A percentile compares a stretch with the other conserved stretches of the same genome.
Evolutionary conservation across 2,888 invertebrate species (phyloP).

Genomic region (Brenthis ino): DNA sequence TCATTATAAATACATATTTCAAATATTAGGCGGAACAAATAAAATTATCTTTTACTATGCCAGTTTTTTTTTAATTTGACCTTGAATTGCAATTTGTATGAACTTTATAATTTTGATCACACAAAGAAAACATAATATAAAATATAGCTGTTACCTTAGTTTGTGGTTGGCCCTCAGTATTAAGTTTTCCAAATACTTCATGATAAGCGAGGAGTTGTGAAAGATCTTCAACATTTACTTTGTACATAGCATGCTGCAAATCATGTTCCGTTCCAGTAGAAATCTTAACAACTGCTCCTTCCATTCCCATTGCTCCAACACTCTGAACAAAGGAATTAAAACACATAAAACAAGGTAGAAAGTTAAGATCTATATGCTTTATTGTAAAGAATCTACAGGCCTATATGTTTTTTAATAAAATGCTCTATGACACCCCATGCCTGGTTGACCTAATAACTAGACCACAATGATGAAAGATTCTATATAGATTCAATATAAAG

Average conservation of each 20-base stretch:
- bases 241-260: constrained; percentile 89
- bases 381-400: no score
- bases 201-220: constrained; percentile 93
- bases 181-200: constrained; percentile 86
- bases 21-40: no score
- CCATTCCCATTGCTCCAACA: constrained; percentile 79
- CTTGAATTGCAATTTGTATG: no score
- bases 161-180: constrained; percentile 66
- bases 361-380: no score
- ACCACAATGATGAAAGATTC: no score
- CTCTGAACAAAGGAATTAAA: constrained; percentile 49
- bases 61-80: no score
- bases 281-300: constrained; percentile 89
- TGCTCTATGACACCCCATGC: no score
- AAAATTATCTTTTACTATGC: no score
- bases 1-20: no score
- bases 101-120: neutral
- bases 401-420: no score
- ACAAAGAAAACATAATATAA: neutral
- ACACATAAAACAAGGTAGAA: neutral
- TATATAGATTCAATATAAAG: no score
- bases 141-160: constrained; percentile 54
- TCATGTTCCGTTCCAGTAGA: constrained; percentile 87
- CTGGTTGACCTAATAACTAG: no score
- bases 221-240: constrained; percentile 91